Conservation (phyloP, 2,797 vertebrate genomes). For the Anomalospiza imberbis region DNA sequence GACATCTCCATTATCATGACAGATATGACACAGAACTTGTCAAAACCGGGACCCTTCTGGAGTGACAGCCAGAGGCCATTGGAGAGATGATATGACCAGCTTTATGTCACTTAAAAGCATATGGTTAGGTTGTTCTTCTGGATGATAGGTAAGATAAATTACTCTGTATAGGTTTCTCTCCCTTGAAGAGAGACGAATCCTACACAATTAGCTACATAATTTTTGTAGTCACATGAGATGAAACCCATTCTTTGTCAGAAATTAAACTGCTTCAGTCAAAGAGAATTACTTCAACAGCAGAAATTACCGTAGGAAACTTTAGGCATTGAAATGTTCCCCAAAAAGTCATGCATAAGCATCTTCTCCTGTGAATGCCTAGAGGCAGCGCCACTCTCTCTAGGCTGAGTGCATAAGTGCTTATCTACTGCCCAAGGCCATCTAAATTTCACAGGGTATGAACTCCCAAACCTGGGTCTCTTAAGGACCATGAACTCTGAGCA, state of each 20-base stretch:
- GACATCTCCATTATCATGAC: background rate
- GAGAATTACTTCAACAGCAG: background rate
- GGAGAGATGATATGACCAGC: background rate
- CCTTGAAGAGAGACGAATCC: background rate
- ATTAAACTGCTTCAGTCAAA: background rate
- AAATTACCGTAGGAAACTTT: background rate
- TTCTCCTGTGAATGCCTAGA: background rate
- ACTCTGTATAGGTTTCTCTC: background rate
- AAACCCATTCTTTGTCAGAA: background rate
- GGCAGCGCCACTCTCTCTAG: background rate
- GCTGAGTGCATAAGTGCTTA: background rate
- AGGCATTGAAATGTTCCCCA: background rate
- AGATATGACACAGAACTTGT: background rate
- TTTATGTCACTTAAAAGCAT: background rate
- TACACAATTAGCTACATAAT: background rate
- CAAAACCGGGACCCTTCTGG: background rate
- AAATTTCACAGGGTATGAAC: background rate
- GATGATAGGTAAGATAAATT: background rate
- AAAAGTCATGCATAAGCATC: background rate
- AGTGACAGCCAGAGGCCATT: background rate
- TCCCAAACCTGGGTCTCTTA: background rate
- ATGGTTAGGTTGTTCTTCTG: background rate
- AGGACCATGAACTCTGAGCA: background rate
- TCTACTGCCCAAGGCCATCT: background rate
- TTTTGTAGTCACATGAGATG: background rate